These are phyloP conservation scores for Natrix natrix DNA, from an alignment of 2,797 vertebrate genomes.

Conservation along the genomic window DNA sequence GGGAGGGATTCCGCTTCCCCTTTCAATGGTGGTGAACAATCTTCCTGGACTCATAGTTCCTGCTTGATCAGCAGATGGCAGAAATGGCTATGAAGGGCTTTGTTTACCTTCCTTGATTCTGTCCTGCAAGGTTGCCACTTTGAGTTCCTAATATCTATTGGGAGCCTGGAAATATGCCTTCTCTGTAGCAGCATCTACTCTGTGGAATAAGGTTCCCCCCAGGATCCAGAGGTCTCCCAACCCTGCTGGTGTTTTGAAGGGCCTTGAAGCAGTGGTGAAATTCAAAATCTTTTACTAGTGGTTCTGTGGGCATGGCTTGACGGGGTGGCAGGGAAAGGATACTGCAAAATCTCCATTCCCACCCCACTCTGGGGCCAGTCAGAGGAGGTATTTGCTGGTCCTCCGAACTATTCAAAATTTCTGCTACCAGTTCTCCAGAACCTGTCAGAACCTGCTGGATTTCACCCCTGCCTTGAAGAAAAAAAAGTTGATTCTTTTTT, in stretches of 20 bases:
- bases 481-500: not conserved
- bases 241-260: not conserved
- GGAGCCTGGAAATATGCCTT: not conserved
- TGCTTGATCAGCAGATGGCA: not conserved
- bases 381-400: no score
- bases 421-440: no score
- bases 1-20: not conserved
- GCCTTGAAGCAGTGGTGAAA: not conserved
- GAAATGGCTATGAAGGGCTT: not conserved
- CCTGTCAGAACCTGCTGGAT: no score
- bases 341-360: no score
- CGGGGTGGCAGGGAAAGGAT: no score
- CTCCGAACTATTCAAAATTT: no score
- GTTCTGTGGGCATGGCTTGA: no score
- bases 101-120: not conserved
- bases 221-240: not conserved
- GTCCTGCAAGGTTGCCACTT: not conserved
- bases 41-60: not conserved
- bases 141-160: not conserved
- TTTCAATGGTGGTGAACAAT: not conserved
- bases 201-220: not conserved
- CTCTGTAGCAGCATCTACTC: not conserved
- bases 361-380: no score
- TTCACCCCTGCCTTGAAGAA: not conserved
- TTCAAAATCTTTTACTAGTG: no score